phyloP scores from a whole-genome alignment of 35 echinoderm and acorn worm genomes.

The Lytechinus pictus region DNA sequence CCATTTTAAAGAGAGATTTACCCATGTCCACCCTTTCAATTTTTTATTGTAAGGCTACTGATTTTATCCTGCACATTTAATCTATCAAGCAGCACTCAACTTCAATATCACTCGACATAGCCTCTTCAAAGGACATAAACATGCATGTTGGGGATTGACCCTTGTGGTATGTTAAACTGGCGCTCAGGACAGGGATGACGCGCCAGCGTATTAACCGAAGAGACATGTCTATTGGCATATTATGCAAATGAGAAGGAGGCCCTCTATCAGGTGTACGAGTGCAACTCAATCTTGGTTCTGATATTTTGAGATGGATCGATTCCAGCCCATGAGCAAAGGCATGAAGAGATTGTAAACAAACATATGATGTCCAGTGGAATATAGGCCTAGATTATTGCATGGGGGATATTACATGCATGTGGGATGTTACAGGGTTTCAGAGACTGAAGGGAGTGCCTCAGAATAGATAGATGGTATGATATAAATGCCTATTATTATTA shows the following conservation, averaged over 20 bases:
- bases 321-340: background rate
- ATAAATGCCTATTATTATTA: no score
- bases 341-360: background rate
- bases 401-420: no score
- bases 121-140: background rate
- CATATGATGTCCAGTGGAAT: background rate
- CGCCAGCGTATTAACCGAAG: background rate
- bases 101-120: background rate
- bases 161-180: conserved; percentile 17
- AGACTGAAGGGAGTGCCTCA: no score
- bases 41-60: no score
- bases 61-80: background rate
- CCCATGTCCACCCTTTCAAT: no score
- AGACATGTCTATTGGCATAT: conserved; percentile 18
- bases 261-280: background rate
- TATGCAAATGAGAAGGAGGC: background rate
- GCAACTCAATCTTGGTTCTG: background rate
- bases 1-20: no score
- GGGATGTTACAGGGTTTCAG: no score
- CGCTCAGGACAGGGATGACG: background rate
- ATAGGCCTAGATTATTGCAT: no score
- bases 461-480: no score
- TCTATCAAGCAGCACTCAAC: background rate
- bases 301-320: background rate
- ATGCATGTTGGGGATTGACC: background rate